Evolutionary conservation across 1,140 invertebrate genomes (phyloP).

Genomic region (Eubasilissa regina): DNA sequence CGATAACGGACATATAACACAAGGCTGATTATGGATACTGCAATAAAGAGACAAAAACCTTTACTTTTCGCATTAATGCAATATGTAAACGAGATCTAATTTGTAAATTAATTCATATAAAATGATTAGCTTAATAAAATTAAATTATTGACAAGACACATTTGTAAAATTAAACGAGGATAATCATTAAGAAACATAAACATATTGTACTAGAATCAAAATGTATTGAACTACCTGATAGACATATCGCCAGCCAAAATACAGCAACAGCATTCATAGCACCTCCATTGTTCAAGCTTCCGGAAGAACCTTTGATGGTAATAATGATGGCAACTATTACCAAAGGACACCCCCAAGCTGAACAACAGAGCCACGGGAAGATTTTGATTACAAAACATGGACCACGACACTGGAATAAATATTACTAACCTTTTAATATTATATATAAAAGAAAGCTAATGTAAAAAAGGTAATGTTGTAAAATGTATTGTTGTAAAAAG

Average conservation of each 20-base stretch:
- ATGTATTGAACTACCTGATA: constrained; percentile 47
- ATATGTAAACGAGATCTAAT: too few relatives aligned
- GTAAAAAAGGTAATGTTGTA: too few relatives aligned
- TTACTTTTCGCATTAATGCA: too few relatives aligned
- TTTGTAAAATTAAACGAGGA: too few relatives aligned
- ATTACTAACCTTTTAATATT: too few relatives aligned
- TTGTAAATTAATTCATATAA: too few relatives aligned
- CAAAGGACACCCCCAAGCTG: constrained; percentile 82
- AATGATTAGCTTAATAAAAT: too few relatives aligned
- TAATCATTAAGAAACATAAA: too few relatives aligned
- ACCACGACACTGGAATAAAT: constrained; percentile 83
- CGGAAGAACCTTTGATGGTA: constrained; percentile 65
- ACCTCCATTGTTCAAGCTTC: constrained; percentile 60
- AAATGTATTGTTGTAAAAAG: too few relatives aligned
- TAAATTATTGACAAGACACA: too few relatives aligned
- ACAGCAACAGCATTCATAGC: constrained; percentile 66
- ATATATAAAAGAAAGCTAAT: too few relatives aligned
- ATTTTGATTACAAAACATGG: constrained; percentile 85
- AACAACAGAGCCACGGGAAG: constrained; percentile 79
- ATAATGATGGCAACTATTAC: constrained; percentile 75
- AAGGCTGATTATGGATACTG: constrained; percentile 68
- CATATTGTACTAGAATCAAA: too few relatives aligned
- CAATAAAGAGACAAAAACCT: constrained; percentile 32
- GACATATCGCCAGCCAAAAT: constrained; percentile 66
- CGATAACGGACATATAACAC: constrained; percentile 68